phyloP scores from a whole-genome alignment of 2,888 invertebrate genomes.

The Tenodera sinensis region DNA sequence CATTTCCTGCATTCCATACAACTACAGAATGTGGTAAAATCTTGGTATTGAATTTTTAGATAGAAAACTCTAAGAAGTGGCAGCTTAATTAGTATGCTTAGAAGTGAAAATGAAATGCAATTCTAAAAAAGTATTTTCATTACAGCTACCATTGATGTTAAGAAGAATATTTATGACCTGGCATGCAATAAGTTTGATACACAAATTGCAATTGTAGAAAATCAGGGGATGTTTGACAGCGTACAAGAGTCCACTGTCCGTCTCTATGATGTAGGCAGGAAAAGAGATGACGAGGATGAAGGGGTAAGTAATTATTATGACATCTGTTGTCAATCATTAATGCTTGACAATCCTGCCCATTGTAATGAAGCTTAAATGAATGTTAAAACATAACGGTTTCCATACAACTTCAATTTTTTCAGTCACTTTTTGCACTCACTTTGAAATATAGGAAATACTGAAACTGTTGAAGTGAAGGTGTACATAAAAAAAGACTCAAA shows the following conservation, averaged over 20 bases:
- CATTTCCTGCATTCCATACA: too few species aligned
- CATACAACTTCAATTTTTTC: too few species aligned
- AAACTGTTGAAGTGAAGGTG: too few species aligned
- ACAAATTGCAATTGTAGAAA: constrained; percentile 88
- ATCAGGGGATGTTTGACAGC: constrained; percentile 76
- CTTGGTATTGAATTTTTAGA: too few species aligned
- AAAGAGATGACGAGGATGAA: constrained; percentile 84
- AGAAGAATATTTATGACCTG: constrained; percentile 82
- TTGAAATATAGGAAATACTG: too few species aligned
- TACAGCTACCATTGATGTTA: constrained; percentile 88
- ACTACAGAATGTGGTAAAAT: too few species aligned
- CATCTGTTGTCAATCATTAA: background rate
- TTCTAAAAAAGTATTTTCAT: constrained; percentile 27
- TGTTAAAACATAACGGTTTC: too few species aligned
- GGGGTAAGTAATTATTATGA: constrained; percentile 52
- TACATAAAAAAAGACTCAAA: too few species aligned
- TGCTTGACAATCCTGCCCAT: background rate
- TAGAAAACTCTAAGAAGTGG: too few species aligned
- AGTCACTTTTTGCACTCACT: too few species aligned
- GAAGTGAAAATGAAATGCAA: background rate
- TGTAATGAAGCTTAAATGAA: too few species aligned
- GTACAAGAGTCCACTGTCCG: constrained; percentile 87
- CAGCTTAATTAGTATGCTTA: background rate
- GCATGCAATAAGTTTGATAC: constrained; percentile 79
- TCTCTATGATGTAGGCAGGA: constrained; percentile 87